Conservation (phyloP, 1,140 invertebrate species). For the Ridgeia piscesae region DNA sequence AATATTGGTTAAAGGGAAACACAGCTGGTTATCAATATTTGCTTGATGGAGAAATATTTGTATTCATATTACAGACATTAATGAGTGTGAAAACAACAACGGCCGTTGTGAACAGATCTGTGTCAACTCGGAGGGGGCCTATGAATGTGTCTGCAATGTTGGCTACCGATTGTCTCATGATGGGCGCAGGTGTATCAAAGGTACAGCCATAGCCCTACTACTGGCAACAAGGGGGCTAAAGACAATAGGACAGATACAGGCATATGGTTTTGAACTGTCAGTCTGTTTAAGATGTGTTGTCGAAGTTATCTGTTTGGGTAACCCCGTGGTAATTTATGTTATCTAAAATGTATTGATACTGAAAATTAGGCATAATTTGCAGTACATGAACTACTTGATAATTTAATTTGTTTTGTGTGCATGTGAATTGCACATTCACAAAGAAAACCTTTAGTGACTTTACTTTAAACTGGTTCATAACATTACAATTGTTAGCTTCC, state of each 20-base stretch:
- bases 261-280: too few species aligned
- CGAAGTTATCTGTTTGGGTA: too few species aligned
- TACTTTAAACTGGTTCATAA: too few species aligned
- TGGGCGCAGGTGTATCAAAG: constrained; percentile 18
- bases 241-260: background rate
- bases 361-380: too few species aligned
- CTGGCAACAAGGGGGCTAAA: background rate
- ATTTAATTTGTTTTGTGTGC: background rate
- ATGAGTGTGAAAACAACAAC: constrained; percentile 30
- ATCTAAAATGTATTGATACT: background rate
- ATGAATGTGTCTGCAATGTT: constrained; percentile 43
- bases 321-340: too few species aligned
- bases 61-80: constrained; percentile 17
- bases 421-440: too few species aligned
- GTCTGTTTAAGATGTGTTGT: too few species aligned
- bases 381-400: too few species aligned
- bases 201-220: background rate
- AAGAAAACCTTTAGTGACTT: too few species aligned
- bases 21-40: background rate
- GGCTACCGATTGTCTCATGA: constrained; percentile 33
- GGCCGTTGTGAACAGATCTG: constrained; percentile 48
- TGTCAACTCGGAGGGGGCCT: constrained; percentile 29
- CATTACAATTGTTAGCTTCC: too few species aligned
- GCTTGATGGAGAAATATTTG: background rate
- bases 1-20: background rate